These are phyloP conservation scores for Lasioglossum malachurum DNA, from an alignment of 2,888 invertebrate species.

Conservation along the genomic window DNA sequence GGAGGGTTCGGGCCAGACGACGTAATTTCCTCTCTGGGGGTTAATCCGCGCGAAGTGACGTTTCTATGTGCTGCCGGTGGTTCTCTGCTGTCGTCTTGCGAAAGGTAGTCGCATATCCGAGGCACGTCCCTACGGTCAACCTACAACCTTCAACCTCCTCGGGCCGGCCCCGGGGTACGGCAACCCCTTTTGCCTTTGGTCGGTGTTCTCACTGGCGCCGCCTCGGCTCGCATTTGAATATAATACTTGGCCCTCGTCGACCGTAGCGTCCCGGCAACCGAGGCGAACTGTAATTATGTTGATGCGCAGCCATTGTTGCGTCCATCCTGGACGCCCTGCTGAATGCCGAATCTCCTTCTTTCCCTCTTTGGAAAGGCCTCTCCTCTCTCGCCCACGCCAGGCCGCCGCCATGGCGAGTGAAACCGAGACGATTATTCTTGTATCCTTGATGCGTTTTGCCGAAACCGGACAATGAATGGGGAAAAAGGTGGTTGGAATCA, in stretches of 20 bases:
- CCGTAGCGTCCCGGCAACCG: conserved; percentile 71
- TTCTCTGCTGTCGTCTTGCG: conserved; percentile 68
- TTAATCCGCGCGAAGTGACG: conserved; percentile 67
- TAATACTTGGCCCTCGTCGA: conserved; percentile 79
- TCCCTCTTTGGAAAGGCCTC: conserved; percentile 68
- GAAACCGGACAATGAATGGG: conserved; percentile 35
- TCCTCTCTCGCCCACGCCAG: conserved; percentile 75
- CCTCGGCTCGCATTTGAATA: conserved; percentile 82
- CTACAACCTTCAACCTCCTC: conserved; percentile 73
- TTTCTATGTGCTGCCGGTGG: conserved; percentile 72
- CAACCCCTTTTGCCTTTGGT: conserved; percentile 68
- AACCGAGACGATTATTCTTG: conserved; percentile 65
- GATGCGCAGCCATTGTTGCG: conserved; percentile 83
- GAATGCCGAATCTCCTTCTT: conserved; percentile 77
- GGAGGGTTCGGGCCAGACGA: conserved; percentile 74
- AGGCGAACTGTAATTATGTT: conserved; percentile 84
- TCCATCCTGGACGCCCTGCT: conserved; percentile 72
- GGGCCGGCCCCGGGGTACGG: conserved; percentile 61
- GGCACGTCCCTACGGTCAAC: conserved; percentile 66
- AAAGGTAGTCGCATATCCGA: conserved; percentile 57
- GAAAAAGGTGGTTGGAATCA: conserved; percentile 6
- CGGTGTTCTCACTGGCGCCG: conserved; percentile 73
- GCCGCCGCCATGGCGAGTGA: conserved; percentile 64
- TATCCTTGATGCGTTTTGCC: conserved; percentile 49
- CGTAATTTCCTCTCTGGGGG: conserved; percentile 80